Conservation (phyloP, 2,888 invertebrate genomes). For the Volucella bombylans region DNA sequence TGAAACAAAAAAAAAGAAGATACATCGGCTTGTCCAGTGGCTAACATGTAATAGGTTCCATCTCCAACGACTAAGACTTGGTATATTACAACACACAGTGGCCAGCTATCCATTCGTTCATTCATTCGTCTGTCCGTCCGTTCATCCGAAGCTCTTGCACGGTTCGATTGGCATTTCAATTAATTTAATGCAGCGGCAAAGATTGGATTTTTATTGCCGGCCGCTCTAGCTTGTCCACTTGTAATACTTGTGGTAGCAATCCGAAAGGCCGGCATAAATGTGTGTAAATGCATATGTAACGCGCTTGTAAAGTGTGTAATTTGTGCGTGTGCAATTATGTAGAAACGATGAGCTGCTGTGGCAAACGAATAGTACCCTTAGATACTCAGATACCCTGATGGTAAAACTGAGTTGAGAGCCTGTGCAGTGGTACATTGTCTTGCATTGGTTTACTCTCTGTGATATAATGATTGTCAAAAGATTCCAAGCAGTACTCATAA, state of each 20-base stretch:
- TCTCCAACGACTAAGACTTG: slow-evolving; percentile 19
- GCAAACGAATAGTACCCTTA: not conserved
- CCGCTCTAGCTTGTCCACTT: slow-evolving; percentile 1
- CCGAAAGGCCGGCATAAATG: slow-evolving; percentile 43
- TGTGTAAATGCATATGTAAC: slow-evolving; percentile 27
- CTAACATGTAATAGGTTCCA: slow-evolving; percentile 25
- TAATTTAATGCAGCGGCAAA: slow-evolving; percentile 53
- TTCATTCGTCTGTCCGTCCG: slow-evolving; percentile 9
- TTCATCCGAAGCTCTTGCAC: slow-evolving; percentile 33
- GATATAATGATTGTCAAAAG: slow-evolving; percentile 39
- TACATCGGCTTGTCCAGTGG: not conserved
- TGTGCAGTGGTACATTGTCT: slow-evolving; percentile 2
- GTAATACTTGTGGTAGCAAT: not conserved
- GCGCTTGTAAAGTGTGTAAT: slow-evolving; percentile 3
- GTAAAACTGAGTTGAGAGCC: slow-evolving; percentile 16
- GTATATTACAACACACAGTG: slow-evolving; percentile 28
- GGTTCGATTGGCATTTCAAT: slow-evolving; percentile 64
- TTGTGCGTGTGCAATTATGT: slow-evolving; percentile 53
- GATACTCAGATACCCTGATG: slow-evolving; percentile 9
- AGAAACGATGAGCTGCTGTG: slow-evolving; percentile 29
- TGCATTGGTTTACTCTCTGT: slow-evolving; percentile 17
- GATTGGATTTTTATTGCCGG: slow-evolving; percentile 31
- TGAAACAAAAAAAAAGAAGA: not conserved
- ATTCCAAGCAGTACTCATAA: not conserved
- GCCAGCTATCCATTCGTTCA: not conserved